Percentiles rank a stretch among this genome's conserved stretches.
phyloP scores from a whole-genome alignment of 2,113 vertebrate genomes.

The Edolisoma coerulescens region DNA sequence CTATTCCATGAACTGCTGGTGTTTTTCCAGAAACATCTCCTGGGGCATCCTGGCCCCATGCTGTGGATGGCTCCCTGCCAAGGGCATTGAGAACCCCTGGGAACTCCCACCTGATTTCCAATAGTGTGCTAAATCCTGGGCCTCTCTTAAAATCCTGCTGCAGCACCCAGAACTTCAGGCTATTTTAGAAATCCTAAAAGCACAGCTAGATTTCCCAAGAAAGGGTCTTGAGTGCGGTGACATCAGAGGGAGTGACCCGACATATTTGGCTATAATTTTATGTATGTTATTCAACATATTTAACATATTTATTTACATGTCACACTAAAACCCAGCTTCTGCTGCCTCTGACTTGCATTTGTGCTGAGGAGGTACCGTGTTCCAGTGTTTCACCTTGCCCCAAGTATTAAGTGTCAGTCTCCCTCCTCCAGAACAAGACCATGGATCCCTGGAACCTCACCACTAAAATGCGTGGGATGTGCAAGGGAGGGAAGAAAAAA shows the following conservation, averaged over 20 bases:
- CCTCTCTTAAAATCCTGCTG: not conserved
- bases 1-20: not conserved
- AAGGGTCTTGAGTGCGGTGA: rapidly evolving
- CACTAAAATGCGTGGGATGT: not conserved
- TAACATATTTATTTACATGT: not conserved
- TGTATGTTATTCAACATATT: not conserved
- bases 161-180: not conserved
- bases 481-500: not conserved
- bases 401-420: not conserved
- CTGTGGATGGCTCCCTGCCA: not conserved
- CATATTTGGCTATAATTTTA: not conserved
- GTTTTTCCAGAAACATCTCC: not conserved
- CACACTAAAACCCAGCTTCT: not conserved
- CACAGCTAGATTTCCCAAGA: not conserved
- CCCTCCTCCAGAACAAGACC: not conserved
- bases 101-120: not conserved
- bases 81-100: not conserved
- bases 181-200: not conserved
- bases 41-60: not conserved
- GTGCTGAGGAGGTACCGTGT: not conserved
- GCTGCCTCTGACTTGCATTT: not conserved
- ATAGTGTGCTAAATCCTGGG: not conserved
- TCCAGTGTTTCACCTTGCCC: not conserved
- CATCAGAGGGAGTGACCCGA: rapidly evolving
- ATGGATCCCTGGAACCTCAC: not conserved